Base-by-base conservation (phyloP, 2,113 vertebrate genomes). In the Acinonyx jubatus region DNA sequence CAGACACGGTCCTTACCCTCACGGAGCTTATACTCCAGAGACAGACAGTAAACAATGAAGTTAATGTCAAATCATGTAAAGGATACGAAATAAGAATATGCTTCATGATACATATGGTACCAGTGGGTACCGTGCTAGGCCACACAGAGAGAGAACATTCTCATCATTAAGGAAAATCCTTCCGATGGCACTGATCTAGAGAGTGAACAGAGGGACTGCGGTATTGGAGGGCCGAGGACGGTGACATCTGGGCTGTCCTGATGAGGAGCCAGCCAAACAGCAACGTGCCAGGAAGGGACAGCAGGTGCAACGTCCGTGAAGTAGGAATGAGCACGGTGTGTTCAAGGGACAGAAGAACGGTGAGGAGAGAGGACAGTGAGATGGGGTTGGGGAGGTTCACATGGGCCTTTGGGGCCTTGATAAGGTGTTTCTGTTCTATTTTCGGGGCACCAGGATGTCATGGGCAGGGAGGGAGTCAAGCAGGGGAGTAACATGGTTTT, bases 341-440 rank as follows among this genome's bases (percentile, higher is more conserved):
- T 13, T 63, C 45, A 50, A 65, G 63, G 50, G 29, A 50, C 38
- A 61, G 45, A 80, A 50, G 63, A 21, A 50, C 25, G 36, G 3
- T 1, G 1, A 50, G 36, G 23, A 33, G 15, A 18, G 23, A 69
- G 52, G 13, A 68, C 23, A 82, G 57, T 0, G 4, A 31, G n/a
- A 12, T 12, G 27, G 31, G 33, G 3, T 14, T 41, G 27, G 80
- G 38, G 33, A 52, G 27, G 29, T 63, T 25, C 16, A 3, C 6
- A 16, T 23, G 10, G 31, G 38, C 36, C 38, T 45, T 85, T 80
- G 23, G n/a, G 38, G 69, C 23, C 57, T 65, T 57, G 57, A 48
- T 45, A 61, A 84, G 41, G 23, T 36, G 79, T 66, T 79, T 97
- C 61, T 76, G 48, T 61, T 93, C 79, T 48, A 71, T 82, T 52